Evolutionary conservation across 37 sponge, comb jelly and placozoan genomes (phyloP).

Genomic region (Mnemiopsis leidyi): DNA sequence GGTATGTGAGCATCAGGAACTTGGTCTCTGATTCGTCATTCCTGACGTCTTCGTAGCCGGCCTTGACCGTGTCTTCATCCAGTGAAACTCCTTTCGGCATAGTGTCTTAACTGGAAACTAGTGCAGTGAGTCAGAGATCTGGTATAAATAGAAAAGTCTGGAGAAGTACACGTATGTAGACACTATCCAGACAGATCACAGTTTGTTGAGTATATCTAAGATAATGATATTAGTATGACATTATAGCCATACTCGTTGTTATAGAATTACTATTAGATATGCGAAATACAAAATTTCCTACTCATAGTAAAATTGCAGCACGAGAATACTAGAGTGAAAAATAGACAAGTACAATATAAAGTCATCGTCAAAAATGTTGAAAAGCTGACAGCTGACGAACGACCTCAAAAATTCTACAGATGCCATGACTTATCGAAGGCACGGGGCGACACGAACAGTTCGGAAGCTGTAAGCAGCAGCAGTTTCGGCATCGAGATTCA

Average conservation of each 20-base stretch:
- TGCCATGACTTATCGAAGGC: no score
- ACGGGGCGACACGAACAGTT: no score
- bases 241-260: background rate
- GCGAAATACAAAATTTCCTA: background rate
- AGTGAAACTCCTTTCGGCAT: conserved; percentile 19
- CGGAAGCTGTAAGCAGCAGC: background rate
- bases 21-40: background rate
- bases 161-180: background rate
- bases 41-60: background rate
- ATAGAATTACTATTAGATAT: background rate
- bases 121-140: background rate
- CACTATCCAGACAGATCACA: no score
- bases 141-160: background rate
- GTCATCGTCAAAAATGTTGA: background rate
- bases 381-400: background rate
- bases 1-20: conserved; percentile 41
- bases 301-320: background rate
- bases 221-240: no score
- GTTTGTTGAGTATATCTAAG: background rate
- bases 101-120: background rate
- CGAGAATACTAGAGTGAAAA: background rate
- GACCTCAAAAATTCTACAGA: no score
- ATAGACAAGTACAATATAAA: background rate
- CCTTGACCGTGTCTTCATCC: background rate
- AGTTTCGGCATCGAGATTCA: background rate